A percentile compares a stretch with the other conserved stretches of the same genome.
Evolutionary conservation across 1,140 invertebrate species (phyloP).

Genomic region (Frieseomelitta varia): DNA sequence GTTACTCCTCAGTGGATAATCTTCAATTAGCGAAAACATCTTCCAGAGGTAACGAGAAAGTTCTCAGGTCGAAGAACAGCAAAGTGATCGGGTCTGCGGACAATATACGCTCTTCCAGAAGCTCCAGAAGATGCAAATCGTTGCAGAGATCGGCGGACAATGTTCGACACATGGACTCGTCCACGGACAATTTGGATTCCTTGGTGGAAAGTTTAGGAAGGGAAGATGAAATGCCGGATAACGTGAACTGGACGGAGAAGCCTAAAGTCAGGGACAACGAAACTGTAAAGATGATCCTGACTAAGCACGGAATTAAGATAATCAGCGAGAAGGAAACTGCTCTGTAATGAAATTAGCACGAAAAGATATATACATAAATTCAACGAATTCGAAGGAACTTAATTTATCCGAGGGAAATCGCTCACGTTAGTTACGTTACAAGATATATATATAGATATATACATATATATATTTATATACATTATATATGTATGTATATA

Average conservation of each 20-base stretch:
- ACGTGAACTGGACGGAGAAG: constrained; percentile 45
- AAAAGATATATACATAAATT: not conserved
- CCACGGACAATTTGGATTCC: constrained; percentile 73
- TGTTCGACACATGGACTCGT: constrained; percentile 73
- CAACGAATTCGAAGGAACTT: not conserved
- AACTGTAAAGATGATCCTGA: constrained; percentile 87
- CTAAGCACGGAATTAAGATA: constrained; percentile 88
- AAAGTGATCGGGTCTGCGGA: constrained; percentile 77
- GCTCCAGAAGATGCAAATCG: constrained; percentile 67
- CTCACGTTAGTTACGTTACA: constrained; percentile 32
- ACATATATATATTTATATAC: not conserved
- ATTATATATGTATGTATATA: not conserved
- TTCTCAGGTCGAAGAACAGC: constrained; percentile 61
- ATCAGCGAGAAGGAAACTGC: constrained; percentile 89
- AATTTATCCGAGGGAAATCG: not conserved
- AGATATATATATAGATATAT: constrained; percentile 16
- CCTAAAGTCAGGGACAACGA: constrained; percentile 84
- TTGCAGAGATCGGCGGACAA: constrained; percentile 76
- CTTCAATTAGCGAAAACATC: constrained; percentile 70
- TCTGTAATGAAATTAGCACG: constrained; percentile 80
- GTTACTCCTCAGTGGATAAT: constrained; percentile 79
- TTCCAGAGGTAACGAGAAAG: constrained; percentile 66
- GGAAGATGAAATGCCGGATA: constrained; percentile 51
- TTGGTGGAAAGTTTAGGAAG: constrained; percentile 63
- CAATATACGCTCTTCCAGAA: constrained; percentile 70